Base-by-base conservation (phyloP, 1,140 invertebrate species). In the Drosophila pseudoananassae region DNA sequence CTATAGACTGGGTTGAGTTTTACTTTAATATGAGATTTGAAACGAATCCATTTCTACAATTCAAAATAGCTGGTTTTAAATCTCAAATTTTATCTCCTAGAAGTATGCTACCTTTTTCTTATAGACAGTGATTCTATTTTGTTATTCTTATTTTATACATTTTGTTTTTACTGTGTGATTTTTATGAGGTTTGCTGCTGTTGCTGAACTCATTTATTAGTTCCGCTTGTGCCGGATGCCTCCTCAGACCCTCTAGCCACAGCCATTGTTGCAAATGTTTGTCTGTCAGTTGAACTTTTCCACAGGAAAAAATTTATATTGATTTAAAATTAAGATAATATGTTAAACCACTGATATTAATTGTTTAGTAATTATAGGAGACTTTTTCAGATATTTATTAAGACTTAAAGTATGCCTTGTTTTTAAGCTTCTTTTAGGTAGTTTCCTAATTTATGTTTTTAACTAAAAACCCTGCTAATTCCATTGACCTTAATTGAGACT, bases 151-250 rank as follows among this genome's bases (percentile, higher is more conserved):
- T 36, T 36, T 36, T 36, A 36, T 36, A 12, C 12, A 36, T 61
- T 50, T 58, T 47, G 55, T 9, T 36, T 36, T 73, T 51, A 58
- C 52, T 36, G 5, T 31, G 51, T 66, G 63, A 63, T 74, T 87
- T 78, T 82, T 85, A 87, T 87, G 77, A 63, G 82, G 80, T 80
- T 85, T 65, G 66, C 46, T 52, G 52, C 82, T 70, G 68, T 54
- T 78, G 74, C 74, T 76, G 78, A 78, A 87, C 82, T 87, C 82
- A 85, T 85, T 87, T 85, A 85, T 85, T 85, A 87, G 82, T 85
- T 82, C 82, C 75, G 82, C 36, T 70, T 50, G 47, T 66, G 49
- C 56, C 36, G 43, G 25, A 23, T n/a, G 3, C 43, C 43, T 27
- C 8, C 9, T 17, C 29, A 3, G 17, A 36, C 29, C 15, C 12